Base-by-base conservation (phyloP, 1,140 invertebrate species). In the Anthonomus grandis region DNA sequence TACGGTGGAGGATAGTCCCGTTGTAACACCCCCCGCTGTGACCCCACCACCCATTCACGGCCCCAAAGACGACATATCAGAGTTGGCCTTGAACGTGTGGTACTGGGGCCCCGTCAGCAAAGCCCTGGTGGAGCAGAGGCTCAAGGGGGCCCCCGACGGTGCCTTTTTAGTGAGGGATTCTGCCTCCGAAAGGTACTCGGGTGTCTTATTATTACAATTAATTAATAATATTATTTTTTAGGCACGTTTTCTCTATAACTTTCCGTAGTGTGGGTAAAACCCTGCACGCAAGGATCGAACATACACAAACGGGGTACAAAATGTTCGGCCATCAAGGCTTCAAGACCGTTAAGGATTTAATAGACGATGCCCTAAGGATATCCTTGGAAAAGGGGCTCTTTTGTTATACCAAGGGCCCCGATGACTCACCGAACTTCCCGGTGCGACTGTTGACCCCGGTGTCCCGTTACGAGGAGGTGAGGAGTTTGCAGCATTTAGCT, bases 111-210 rank as follows among this genome's bases (percentile, higher is more conserved):
- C 76, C 39, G 75, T 77, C 34, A 73, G 75, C 6, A 69, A 74
- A 22, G 62, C 65, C 3, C 72, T 77, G 60, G 76, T 76, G 2
- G 75, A 78, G 64, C 70, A 71, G 13, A 74, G 74, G 18, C 61
- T 87, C 13, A 72, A 76, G n/a, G 79, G 82, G 53, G 83, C 87
- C 69, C 83, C 86, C 21, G 87, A 90, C 72, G 88, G 88, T 51
- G 82, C 87, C 52, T 91, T 91, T 74, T 74, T 91, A 36, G 85
- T 91, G 5, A 77, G 87, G 15, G 87, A 90, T 70, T 89, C 86
- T 9, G 85, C 84, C 1, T 85, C 86, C 53, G 81, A 86, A 62
- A 79, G 80, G 64, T 84, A 45, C 24, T 8, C 1, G 18, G 13
- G 18, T 15, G 36, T 24, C 8, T 2, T 23, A 12, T 45, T n/a